Evolutionary conservation across 2,797 vertebrate species (phyloP).

Genomic region (Eulemur mongoz): DNA sequence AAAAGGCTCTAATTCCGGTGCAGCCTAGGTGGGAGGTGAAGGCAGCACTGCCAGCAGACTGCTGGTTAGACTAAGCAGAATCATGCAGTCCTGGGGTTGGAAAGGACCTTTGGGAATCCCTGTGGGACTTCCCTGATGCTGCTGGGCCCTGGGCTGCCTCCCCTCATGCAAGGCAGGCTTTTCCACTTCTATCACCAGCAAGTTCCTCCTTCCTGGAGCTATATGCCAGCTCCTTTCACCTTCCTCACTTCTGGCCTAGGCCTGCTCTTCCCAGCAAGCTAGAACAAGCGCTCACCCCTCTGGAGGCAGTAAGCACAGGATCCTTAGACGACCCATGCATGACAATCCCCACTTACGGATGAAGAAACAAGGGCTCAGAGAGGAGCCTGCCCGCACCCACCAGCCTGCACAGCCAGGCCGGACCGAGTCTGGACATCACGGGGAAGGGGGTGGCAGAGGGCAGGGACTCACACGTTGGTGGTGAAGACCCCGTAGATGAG

Average conservation of each 20-base stretch:
- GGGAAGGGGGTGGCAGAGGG: not conserved
- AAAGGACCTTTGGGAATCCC: not conserved
- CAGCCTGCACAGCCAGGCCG: not conserved
- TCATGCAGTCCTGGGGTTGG: not conserved
- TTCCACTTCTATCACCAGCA: not conserved
- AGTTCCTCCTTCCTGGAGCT: not conserved
- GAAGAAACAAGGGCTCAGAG: not conserved
- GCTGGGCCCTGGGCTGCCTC: no score
- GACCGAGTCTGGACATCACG: fast-evolving
- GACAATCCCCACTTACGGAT: not conserved
- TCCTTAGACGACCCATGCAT: not conserved
- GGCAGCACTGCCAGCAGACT: not conserved
- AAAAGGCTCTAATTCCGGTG: not conserved
- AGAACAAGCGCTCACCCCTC: not conserved
- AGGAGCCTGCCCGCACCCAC: not conserved
- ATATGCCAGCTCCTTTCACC: not conserved
- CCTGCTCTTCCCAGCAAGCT: not conserved
- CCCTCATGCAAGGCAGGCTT: not conserved
- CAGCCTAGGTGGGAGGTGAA: not conserved
- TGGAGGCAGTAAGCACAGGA: not conserved
- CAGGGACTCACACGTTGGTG: constrained; percentile 95
- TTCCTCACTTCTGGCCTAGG: not conserved
- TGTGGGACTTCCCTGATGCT: no score
- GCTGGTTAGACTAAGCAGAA: not conserved
- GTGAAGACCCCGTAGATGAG: constrained; percentile 99